Evolutionary conservation across 2,888 invertebrate species (phyloP).

Genomic region (Torymus aiolomorphi): DNA sequence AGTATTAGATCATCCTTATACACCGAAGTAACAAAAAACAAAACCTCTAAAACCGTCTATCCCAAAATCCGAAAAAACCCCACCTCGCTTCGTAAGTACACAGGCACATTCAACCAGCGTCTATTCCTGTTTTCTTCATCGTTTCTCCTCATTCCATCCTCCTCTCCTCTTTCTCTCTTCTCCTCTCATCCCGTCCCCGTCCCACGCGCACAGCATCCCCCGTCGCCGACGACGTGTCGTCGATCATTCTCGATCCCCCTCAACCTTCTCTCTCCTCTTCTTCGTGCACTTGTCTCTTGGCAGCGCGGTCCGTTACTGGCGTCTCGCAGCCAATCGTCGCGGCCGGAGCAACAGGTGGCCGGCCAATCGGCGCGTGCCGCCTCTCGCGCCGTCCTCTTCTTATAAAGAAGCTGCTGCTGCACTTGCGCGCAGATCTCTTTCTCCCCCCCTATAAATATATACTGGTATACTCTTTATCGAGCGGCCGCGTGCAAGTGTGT

Average conservation of each 20-base stretch:
- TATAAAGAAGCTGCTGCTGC: too few relatives aligned
- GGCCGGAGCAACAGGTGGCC: constrained; percentile 71
- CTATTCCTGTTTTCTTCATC: too few relatives aligned
- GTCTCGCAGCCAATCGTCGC: constrained; percentile 66
- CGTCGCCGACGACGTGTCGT: constrained; percentile 8
- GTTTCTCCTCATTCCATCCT: too few relatives aligned
- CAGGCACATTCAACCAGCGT: too few relatives aligned
- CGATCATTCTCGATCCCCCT: constrained; percentile 49
- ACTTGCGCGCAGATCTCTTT: too few relatives aligned
- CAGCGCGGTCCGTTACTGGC: constrained; percentile 62
- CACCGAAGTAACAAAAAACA: too few relatives aligned
- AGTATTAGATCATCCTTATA: too few relatives aligned
- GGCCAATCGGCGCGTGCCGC: constrained; percentile 66
- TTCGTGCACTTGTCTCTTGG: constrained; percentile 65
- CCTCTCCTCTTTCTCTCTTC: constrained; percentile 13
- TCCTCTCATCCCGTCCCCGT: constrained; percentile 23
- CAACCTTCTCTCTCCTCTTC: constrained; percentile 33
- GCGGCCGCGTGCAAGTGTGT: constrained; percentile 38
- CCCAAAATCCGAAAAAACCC: too few relatives aligned
- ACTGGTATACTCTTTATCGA: too few relatives aligned
- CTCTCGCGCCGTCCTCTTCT: constrained; percentile 44
- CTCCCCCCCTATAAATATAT: too few relatives aligned
- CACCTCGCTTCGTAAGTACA: too few relatives aligned
- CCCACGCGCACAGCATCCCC: constrained; percentile 42
- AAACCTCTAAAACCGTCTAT: too few relatives aligned